Conservation (phyloP, 2,888 invertebrate genomes). For the Watsonalla cultraria region DNA sequence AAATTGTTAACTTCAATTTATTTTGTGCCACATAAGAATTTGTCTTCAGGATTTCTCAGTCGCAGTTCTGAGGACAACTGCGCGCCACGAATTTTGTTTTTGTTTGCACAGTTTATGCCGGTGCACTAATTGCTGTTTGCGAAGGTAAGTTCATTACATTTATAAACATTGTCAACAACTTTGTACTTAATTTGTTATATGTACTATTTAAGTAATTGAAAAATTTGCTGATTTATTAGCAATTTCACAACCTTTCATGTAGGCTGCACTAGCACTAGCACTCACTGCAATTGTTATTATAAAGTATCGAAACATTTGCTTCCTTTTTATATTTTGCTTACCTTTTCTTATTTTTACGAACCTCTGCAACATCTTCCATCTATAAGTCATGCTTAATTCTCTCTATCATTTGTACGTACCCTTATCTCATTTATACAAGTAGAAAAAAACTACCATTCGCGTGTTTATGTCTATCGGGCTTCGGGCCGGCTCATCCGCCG, state of each 20-base stretch:
- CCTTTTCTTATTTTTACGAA: no score
- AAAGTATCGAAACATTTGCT: background rate
- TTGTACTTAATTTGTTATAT: background rate
- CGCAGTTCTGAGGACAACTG: slow-evolving; percentile 27
- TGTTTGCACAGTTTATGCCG: slow-evolving; percentile 51
- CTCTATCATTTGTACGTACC: slow-evolving; percentile 23
- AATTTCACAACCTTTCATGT: no score
- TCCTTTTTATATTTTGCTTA: slow-evolving; percentile 1
- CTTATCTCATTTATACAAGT: slow-evolving; percentile 33
- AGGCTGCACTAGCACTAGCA: no score
- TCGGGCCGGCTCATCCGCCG: slow-evolving; percentile 46
- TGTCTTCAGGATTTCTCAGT: slow-evolving; percentile 29
- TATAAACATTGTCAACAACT: slow-evolving; percentile 10
- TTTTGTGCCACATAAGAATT: slow-evolving; percentile 19
- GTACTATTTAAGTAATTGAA: background rate
- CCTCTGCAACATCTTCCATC: slow-evolving; percentile 12
- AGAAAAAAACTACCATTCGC: slow-evolving; percentile 53
- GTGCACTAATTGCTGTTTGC: slow-evolving; percentile 62
- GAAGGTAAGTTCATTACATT: slow-evolving; percentile 61
- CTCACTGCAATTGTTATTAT: no score
- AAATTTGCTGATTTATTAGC: no score
- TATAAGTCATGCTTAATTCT: slow-evolving; percentile 17
- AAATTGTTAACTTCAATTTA: slow-evolving; percentile 22
- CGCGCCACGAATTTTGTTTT: slow-evolving; percentile 42
- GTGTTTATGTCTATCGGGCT: slow-evolving; percentile 48